Evolutionary conservation across 2,113 vertebrate genomes (phyloP).

Genomic region (Oceanites oceanicus): DNA sequence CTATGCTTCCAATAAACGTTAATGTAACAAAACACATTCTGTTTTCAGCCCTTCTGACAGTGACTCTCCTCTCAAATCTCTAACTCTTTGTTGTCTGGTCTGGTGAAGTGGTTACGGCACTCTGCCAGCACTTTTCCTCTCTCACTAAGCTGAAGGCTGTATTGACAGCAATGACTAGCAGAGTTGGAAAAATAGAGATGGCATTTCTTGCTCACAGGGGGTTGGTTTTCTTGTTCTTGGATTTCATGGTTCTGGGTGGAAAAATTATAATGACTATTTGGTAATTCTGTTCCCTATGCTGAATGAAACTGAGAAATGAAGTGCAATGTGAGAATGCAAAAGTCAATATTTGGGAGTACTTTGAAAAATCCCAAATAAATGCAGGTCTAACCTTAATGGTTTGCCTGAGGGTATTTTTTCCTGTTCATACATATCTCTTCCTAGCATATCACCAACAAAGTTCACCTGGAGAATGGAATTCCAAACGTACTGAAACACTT

Average conservation of each 20-base stretch:
- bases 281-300: not conserved
- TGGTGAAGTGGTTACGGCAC: slow-evolving; percentile 16
- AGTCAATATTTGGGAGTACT: not conserved
- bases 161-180: not conserved
- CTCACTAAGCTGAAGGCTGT: not conserved
- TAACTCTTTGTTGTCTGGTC: slow-evolving; percentile 35
- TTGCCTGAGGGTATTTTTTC: not conserved
- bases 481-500: not conserved
- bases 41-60: slow-evolving; percentile 42
- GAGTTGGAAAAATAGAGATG: not conserved
- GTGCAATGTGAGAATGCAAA: not conserved
- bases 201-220: not conserved
- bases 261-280: not conserved
- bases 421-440: not conserved
- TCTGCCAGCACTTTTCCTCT: not conserved
- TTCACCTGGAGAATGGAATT: slow-evolving; percentile 27
- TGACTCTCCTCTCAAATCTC: slow-evolving; percentile 38
- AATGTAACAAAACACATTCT: slow-evolving; percentile 17
- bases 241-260: not conserved
- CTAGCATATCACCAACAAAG: not conserved
- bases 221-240: not conserved
- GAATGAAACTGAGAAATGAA: not conserved
- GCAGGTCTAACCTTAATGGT: not conserved
- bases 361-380: not conserved
- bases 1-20: slow-evolving; percentile 51